A percentile compares a stretch with the other conserved stretches of the same genome.
phyloP scores from a whole-genome alignment of 2,113 vertebrate species.

The Gasterosteus aculeatus region DNA sequence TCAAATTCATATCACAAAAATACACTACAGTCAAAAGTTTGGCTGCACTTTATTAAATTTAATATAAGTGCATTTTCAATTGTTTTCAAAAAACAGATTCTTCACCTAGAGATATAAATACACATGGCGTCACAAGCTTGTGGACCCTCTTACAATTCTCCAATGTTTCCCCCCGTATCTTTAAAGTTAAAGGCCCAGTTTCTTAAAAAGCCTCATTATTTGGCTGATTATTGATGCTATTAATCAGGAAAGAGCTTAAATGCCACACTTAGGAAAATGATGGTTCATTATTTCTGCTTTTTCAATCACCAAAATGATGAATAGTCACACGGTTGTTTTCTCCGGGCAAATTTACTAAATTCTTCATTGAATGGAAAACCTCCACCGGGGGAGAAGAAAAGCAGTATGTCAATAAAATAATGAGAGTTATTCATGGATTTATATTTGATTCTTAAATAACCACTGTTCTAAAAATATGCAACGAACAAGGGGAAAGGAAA shows the following conservation, averaged over 20 bases:
- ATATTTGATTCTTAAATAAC: background rate
- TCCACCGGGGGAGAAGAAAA: background rate
- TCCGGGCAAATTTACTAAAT: background rate
- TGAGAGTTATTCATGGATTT: background rate
- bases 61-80: too few species aligned
- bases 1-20: slow-evolving; percentile 20
- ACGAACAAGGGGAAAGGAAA: background rate
- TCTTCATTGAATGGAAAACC: background rate
- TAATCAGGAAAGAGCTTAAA: background rate
- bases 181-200: background rate
- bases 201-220: background rate
- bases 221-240: background rate
- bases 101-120: background rate
- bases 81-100: too few species aligned
- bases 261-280: background rate
- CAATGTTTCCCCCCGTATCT: background rate
- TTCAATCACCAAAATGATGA: background rate
- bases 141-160: background rate
- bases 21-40: background rate
- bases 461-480: background rate
- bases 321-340: background rate
- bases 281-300: background rate
- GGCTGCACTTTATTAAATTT: too few species aligned
- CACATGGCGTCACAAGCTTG: background rate
- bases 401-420: background rate